Evolutionary conservation across 2,888 invertebrate species (phyloP).

Genomic region (Meteorus colon): DNA sequence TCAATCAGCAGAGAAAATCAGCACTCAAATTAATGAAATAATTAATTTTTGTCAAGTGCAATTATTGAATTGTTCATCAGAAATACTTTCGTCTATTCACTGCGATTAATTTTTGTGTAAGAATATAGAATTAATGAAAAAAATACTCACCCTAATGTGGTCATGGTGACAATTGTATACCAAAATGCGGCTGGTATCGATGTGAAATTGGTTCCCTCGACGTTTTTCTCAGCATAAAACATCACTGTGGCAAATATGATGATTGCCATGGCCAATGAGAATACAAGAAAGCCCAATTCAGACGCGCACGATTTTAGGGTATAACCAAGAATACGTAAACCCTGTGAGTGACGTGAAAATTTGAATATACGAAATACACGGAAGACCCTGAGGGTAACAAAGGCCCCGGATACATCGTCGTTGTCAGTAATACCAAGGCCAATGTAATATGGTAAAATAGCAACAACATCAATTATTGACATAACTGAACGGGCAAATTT

Average conservation of each 20-base stretch:
- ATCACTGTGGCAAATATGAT: slow-evolving; percentile 99
- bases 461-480: slow-evolving; percentile 99
- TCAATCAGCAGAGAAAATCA: too few species aligned
- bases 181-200: slow-evolving; percentile 99
- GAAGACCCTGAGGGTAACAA: slow-evolving; percentile 98
- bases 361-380: slow-evolving; percentile 99
- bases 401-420: slow-evolving; percentile 98
- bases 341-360: slow-evolving; percentile 99
- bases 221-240: slow-evolving; percentile 99
- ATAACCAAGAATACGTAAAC: slow-evolving; percentile 98
- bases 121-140: neutral
- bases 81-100: too few species aligned
- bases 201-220: slow-evolving; percentile 96
- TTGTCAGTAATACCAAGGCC: slow-evolving; percentile 98
- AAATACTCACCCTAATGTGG: slow-evolving; percentile 94
- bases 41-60: too few species aligned
- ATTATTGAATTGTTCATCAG: too few species aligned
- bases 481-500: slow-evolving; percentile 98
- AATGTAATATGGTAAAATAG: slow-evolving; percentile 99
- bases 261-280: slow-evolving; percentile 99
- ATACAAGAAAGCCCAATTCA: slow-evolving; percentile 98
- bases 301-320: slow-evolving; percentile 99
- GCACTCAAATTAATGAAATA: too few species aligned
- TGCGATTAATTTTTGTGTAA: too few species aligned
- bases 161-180: slow-evolving; percentile 99